Evolutionary conservation across 2,888 invertebrate genomes (phyloP), one percentile per base, ranked within the genome.

Genomic region (Clunio marinus): DNA sequence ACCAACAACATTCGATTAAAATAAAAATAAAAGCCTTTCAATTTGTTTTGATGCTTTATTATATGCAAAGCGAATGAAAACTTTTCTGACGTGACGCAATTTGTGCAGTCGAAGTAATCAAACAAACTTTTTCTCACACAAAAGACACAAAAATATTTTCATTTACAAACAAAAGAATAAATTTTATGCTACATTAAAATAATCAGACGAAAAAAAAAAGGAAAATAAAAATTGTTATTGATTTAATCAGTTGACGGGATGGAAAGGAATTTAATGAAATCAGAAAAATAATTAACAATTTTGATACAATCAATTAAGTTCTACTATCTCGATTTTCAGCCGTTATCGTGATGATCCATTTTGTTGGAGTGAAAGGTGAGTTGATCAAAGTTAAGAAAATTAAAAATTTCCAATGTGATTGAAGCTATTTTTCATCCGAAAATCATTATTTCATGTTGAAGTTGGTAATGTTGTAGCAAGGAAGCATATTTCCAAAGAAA

Each of bases 321-420:
- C 15, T 41, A 41, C 10, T 15, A 5, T 3, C 41, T 41, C 15
- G 15, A 2, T 41, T 41, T 41, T 41, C 41, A 41, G 55, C 55
- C 46, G 66, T 55, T 66, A 66, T 66, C 66, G 66, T 13, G 66
- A 66, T 22, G 66, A 66, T 66, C 66, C 66, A 25, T 66, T 66
- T n/a, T 51, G 66, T 32, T 66, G 66, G 66, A 66, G 55, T 66
- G 66, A 66, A 32, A 66, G 66, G 66, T 66, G 17, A 55, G 55
- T 66, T 22, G 5, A 2, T 13, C 7, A 5, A 15, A 15, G 17
- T n/a, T 4, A 4, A 8, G 3, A n/a, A 45, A n/a, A 45, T 17
- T 45, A 17, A 55, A 20, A 20, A 55, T 22, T 55, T 20, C 10
- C 24, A 2, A 7, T 15, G 4, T 55, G 55, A 13, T 13, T 3